Evolutionary conservation across 2,888 invertebrate genomes (phyloP).

Genomic region (Latrodectus hesperus): DNA sequence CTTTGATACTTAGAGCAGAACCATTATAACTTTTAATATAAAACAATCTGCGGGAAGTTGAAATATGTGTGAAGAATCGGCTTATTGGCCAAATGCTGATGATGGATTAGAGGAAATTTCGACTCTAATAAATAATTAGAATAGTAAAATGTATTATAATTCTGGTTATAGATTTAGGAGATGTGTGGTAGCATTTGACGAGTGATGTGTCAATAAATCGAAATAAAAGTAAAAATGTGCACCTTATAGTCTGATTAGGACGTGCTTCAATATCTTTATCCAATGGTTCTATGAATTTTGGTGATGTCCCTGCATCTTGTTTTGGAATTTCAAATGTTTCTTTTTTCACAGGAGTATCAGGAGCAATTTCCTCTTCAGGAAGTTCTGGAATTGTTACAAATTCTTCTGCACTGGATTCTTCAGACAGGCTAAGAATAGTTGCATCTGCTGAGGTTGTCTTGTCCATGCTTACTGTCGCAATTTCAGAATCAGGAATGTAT

Average conservation of each 20-base stretch:
- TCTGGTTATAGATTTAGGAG: too few relatives aligned
- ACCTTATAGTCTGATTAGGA: slow-evolving; percentile 63
- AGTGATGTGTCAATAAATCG: too few relatives aligned
- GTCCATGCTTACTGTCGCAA: slow-evolving; percentile 78
- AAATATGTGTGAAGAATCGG: too few relatives aligned
- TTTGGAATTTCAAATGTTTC: slow-evolving; percentile 33
- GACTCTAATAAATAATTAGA: too few relatives aligned
- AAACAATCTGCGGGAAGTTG: too few relatives aligned
- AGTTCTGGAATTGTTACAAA: slow-evolving; percentile 61
- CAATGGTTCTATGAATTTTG: slow-evolving; percentile 42
- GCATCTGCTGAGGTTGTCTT: slow-evolving; percentile 66
- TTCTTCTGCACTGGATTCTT: slow-evolving; percentile 70
- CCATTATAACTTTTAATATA: too few relatives aligned
- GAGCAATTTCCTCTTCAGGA: slow-evolving; percentile 70
- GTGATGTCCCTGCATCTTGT: slow-evolving; percentile 55
- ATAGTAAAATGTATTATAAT: too few relatives aligned
- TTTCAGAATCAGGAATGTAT: slow-evolving; percentile 90
- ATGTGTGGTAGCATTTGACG: too few relatives aligned
- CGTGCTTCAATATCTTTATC: slow-evolving; percentile 29
- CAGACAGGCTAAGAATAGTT: slow-evolving; percentile 69
- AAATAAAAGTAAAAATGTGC: background rate
- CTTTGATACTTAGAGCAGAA: too few relatives aligned
- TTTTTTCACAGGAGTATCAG: slow-evolving; percentile 68
- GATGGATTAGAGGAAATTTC: too few relatives aligned
- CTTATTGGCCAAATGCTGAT: too few relatives aligned